A percentile compares a stretch with the other conserved stretches of the same genome.
phyloP scores from a whole-genome alignment of 1,140 invertebrate species.

The Dendrolimus punctatus region DNA sequence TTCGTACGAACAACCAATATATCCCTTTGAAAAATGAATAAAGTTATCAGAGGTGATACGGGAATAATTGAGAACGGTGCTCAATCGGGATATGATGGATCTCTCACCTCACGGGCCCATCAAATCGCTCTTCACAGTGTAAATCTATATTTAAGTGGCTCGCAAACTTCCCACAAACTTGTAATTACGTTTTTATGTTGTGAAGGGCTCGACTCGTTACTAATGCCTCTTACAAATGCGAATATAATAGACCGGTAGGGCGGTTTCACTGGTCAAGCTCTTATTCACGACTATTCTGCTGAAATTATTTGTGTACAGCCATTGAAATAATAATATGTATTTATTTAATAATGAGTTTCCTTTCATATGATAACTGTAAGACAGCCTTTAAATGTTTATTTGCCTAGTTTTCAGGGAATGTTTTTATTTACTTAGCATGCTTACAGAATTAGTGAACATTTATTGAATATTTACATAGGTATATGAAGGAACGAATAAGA shows the following conservation, averaged over 20 bases:
- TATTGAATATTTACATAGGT: too few species aligned
- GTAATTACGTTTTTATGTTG: slow-evolving; percentile 68
- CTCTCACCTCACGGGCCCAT: slow-evolving; percentile 52
- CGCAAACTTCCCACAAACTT: slow-evolving; percentile 39
- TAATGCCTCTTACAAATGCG: slow-evolving; percentile 61
- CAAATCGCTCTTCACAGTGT: slow-evolving; percentile 62
- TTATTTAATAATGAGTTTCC: too few species aligned
- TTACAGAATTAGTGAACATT: too few species aligned
- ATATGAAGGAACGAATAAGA: too few species aligned
- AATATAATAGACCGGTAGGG: slow-evolving; percentile 43
- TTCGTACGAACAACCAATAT: not conserved
- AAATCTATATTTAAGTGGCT: slow-evolving; percentile 67
- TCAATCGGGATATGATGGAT: slow-evolving; percentile 65
- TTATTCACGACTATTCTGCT: slow-evolving; percentile 2
- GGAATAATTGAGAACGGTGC: slow-evolving; percentile 56
- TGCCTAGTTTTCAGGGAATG: too few species aligned
- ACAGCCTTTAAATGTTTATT: too few species aligned
- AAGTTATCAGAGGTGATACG: slow-evolving; percentile 47
- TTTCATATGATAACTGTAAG: too few species aligned
- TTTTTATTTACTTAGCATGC: too few species aligned
- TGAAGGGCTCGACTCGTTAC: slow-evolving; percentile 32
- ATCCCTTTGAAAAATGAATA: slow-evolving; percentile 56
- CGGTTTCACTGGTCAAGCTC: slow-evolving; percentile 9
- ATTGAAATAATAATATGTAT: too few species aligned
- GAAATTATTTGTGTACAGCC: too few species aligned